Evolutionary conservation across 2,888 invertebrate genomes (phyloP).

Genomic region (Myopa tessellatipennis): DNA sequence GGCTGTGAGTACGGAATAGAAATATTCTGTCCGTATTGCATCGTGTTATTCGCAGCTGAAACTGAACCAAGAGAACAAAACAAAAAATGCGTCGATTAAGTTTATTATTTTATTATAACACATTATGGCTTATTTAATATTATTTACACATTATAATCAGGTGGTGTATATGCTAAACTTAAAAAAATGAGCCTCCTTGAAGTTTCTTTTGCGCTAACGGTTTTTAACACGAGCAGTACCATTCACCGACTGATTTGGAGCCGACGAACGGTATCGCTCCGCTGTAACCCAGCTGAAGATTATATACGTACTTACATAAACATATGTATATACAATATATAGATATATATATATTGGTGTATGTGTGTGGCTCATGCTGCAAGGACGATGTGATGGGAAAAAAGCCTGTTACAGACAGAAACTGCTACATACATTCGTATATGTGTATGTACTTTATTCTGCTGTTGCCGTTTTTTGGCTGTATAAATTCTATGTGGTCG

Average conservation of each 20-base stretch:
- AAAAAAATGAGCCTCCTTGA: not conserved
- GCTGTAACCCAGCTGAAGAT: constrained; percentile 46
- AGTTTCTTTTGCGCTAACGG: constrained; percentile 23
- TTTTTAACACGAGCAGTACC: constrained; percentile 51
- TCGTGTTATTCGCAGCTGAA: constrained; percentile 66
- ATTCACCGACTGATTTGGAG: constrained; percentile 46
- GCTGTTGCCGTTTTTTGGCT: constrained; percentile 19
- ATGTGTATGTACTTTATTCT: constrained; percentile 43
- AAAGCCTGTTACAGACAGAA: constrained; percentile 34
- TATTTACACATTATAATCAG: not conserved
- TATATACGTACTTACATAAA: constrained; percentile 28
- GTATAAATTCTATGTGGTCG: constrained; percentile 35
- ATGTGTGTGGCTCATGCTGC: not conserved
- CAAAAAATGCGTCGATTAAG: not conserved
- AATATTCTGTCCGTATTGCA: constrained; percentile 69
- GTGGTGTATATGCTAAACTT: not conserved
- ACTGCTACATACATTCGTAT: constrained; percentile 29
- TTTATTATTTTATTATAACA: constrained; percentile 1
- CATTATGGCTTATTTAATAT: not conserved
- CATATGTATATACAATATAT: not conserved
- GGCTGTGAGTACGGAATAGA: constrained; percentile 69
- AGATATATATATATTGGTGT: not conserved
- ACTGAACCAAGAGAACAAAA: constrained; percentile 49
- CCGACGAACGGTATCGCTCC: constrained; percentile 38
- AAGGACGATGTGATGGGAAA: constrained; percentile 30